phyloP scores from a whole-genome alignment of 2,797 vertebrate species.

The Peromyscus nudipes region DNA sequence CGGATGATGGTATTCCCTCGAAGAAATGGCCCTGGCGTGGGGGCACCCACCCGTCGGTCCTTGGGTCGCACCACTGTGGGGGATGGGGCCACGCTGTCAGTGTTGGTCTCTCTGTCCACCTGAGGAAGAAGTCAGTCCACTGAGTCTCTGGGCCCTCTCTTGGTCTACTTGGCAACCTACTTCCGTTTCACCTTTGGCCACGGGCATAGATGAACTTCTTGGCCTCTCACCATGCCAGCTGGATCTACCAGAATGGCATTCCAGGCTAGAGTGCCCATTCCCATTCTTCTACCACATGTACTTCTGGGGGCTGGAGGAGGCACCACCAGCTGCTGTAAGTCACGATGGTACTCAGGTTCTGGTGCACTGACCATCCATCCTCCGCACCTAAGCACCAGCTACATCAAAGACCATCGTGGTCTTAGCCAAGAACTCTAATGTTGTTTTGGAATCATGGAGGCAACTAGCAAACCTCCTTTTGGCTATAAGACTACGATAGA shows the following conservation, averaged over 20 bases:
- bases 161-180: not conserved
- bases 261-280: rapidly evolving
- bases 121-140: slow-evolving; percentile 80
- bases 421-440: not conserved
- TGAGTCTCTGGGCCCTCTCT: not conserved
- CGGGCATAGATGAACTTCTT: not conserved
- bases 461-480: not conserved
- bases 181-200: not conserved
- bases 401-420: not conserved
- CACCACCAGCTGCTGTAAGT: not conserved
- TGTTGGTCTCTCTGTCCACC: slow-evolving; percentile 98
- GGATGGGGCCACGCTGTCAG: slow-evolving; percentile 88
- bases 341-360: rapidly evolving
- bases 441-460: not conserved
- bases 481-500: not conserved
- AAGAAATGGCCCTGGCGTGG: slow-evolving; percentile 93
- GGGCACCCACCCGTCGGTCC: slow-evolving; percentile 92
- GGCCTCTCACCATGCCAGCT: too few relatives aligned
- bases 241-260: not conserved
- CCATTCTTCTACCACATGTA: not conserved
- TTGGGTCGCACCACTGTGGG: slow-evolving; percentile 95
- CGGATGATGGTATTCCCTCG: slow-evolving; percentile 97
- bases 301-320: not conserved
- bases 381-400: not conserved
- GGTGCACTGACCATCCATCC: not conserved